Evolutionary conservation across 2,797 vertebrate species (phyloP), one percentile per base, ranked within the genome.

Genomic region (Bovichtus diacanthus): DNA sequence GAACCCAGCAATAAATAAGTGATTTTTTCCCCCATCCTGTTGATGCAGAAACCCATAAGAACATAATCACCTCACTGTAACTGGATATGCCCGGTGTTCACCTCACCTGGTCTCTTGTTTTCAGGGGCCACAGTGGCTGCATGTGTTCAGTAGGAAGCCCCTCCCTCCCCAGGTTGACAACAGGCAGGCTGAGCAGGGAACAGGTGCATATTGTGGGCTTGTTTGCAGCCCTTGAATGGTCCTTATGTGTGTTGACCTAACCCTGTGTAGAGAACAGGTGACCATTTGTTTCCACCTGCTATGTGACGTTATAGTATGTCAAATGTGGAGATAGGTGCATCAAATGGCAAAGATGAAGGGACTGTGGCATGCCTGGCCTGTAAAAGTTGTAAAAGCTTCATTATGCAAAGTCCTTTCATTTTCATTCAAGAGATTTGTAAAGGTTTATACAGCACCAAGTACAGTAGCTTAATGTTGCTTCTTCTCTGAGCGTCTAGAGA

Each of bases 161-260:
- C 87, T 66, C 86, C 86, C 80, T 74, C 59, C 41, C 41, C 56
- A 46, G 43, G 55, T 75, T 47, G 73, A 90, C 88, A 86, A 91
- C 84, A 77, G 86, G 50, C 80, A 39, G 75, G 63, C 67, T 62
- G 71, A 65, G 70, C 74, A 66, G 74, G 68, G 84, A 92, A 92
- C 94, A 94, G 94, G 93, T 94, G 93, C 87, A 75, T 76, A 81
- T 81, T 89, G 80, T 87, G 63, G 76, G 72, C 81, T 67, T 80
- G 72, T 80, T 90, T 75, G 67, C 61, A 62, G 69, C 64, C 74
- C 31, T 68, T 93, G 85, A 93, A 93, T 92, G 80, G 78, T 72
- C 55, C 83, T 90, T 89, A 90, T 94, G 92, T 94, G 54, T 51
- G 47, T 59, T 64, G 58, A 80, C 64, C 44, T 58, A 68, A 29